Conservation (phyloP, 2,797 vertebrate species). For the Lepus townsendii region DNA sequence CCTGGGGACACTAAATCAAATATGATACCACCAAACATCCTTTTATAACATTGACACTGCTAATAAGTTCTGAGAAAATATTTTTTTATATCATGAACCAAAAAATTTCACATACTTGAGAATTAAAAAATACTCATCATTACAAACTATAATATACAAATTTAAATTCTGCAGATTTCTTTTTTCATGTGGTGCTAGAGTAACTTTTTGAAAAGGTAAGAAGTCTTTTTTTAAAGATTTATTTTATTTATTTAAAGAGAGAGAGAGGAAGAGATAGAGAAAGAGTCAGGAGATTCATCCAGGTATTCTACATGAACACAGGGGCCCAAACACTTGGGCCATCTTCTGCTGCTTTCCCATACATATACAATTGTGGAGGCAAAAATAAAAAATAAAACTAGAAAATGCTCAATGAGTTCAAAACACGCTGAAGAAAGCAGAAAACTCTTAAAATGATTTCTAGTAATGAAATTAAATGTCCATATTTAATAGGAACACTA, state of each 20-base stretch:
- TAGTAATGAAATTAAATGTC: neutral
- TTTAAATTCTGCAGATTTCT: neutral
- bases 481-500: neutral
- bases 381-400: neutral
- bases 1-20: neutral
- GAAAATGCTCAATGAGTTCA: neutral
- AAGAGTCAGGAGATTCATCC: too few relatives aligned
- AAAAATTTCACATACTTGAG: neutral
- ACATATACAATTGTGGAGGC: neutral
- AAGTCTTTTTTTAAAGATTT: neutral
- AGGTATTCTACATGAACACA: too few relatives aligned
- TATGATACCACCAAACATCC: neutral
- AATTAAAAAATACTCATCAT: neutral
- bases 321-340: too few relatives aligned
- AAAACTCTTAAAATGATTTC: neutral
- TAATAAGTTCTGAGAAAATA: neutral
- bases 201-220: slow-evolving; percentile 4
- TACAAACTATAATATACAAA: neutral
- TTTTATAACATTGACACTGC: neutral
- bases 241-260: neutral
- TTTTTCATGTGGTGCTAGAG: neutral
- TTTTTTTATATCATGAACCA: neutral
- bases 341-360: neutral
- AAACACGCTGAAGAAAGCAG: neutral
- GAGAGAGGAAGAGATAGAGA: too few relatives aligned